Evolutionary conservation across 1,140 invertebrate genomes (phyloP), one percentile per base, ranked within the genome.

Genomic region (Brachionus rotundiformis): DNA sequence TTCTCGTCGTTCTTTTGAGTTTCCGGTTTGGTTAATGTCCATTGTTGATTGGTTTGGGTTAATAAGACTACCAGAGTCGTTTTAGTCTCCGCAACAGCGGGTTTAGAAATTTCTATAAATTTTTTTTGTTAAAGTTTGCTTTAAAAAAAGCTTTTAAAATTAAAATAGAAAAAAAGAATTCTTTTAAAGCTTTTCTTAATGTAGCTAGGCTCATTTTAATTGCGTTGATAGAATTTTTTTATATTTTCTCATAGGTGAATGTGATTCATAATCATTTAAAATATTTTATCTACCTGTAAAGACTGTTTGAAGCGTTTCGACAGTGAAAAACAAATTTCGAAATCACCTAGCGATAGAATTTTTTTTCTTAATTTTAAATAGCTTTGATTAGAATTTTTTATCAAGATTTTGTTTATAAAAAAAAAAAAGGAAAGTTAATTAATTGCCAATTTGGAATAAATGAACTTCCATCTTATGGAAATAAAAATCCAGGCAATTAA

Each of bases 201-300:
- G 25, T 29, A 63, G 61, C 61, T 63, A 29, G 61, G 61, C 29
- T 63, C 25, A 63, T 29, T 63, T 63, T 2, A 63, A 33, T 29
- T 29, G 29, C 25, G 29, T 63, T 63, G 1, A 13, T 29, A 33
- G 29, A 63, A 63, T 63, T 29, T 63, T 63, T 54, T 54, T 54
- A n/a, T 54, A 4, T 54, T 54, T 29, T 63, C 61, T 63, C 61
- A 29, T 63, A 63, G 61, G 61, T 63, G 29, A 63, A 63, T 63
- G 61, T 63, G 13, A 63, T 63, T 31, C 61, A 63, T 63, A 63
- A 63, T 29, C 29, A 29, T 29, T 63, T 8, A 27, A 63, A 63
- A 63, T 54, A 63, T 63, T 63, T 63, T 63, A 63, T 63, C 61
- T 63, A 63, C 61, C 61, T 63, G 61, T 63, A n/a, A 63, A n/a